These are phyloP conservation scores for Montipora efflorescens DNA, from an alignment of 64 coral and sea anemone genomes.

Conservation along the genomic window DNA sequence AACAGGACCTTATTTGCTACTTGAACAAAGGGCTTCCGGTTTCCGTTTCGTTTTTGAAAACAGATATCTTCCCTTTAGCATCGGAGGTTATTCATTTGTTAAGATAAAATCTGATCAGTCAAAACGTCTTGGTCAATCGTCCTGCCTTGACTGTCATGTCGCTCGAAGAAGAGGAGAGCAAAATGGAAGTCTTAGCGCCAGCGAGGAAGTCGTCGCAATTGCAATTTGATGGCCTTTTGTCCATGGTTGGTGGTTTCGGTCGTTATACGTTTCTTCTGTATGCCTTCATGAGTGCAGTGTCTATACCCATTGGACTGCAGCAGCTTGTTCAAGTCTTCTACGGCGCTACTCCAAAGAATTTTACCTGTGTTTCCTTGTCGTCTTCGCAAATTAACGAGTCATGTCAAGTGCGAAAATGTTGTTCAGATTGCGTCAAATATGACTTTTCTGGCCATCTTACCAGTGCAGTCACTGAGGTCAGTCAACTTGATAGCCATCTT, in stretches of 20 bases:
- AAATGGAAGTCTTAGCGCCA: background rate
- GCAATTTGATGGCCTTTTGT: slow-evolving; percentile 84
- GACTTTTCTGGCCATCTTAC: slow-evolving; percentile 59
- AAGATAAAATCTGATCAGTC: too few relatives aligned
- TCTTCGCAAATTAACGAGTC: slow-evolving; percentile 16
- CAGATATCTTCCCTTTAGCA: too few relatives aligned
- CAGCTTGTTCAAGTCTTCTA: slow-evolving; percentile 89
- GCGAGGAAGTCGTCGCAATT: slow-evolving; percentile 8
- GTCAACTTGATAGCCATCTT: background rate
- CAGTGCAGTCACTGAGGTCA: slow-evolving; percentile 63
- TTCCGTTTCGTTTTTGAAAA: too few relatives aligned
- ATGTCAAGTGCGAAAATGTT: slow-evolving; percentile 70
- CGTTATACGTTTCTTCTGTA: slow-evolving; percentile 74
- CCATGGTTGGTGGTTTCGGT: slow-evolving; percentile 84
- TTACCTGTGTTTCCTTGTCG: background rate
- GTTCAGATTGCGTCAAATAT: slow-evolving; percentile 67
- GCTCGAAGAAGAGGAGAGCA: background rate
- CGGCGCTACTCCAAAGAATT: slow-evolving; percentile 72
- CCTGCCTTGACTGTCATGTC: background rate
- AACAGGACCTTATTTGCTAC: too few relatives aligned
- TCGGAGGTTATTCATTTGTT: too few relatives aligned
- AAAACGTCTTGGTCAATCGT: background rate
- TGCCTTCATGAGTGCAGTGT: slow-evolving; percentile 83
- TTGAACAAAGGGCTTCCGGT: too few relatives aligned
- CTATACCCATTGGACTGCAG: slow-evolving; percentile 75